A percentile compares a stretch with the other conserved stretches of the same genome.
Conservation (phyloP, 2,113 vertebrate genomes). For the Catagonus wagneri region DNA sequence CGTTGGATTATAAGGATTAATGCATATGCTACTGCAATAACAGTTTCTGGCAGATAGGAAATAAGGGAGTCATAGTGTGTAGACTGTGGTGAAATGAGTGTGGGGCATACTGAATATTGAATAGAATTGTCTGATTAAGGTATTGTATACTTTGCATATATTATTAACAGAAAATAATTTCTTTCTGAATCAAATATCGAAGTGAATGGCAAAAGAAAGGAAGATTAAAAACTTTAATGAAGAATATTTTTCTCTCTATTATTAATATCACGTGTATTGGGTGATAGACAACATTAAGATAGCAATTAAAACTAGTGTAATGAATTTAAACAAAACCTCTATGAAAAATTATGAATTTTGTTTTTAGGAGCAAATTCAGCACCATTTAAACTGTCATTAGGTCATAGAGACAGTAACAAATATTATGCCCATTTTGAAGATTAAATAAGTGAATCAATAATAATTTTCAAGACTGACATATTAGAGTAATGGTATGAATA, state of each 20-base stretch:
- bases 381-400: not conserved
- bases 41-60: not conserved
- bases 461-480: not conserved
- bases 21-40: not conserved
- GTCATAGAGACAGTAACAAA: not conserved
- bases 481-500: not conserved
- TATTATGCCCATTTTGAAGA: not conserved
- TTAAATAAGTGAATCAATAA: not conserved
- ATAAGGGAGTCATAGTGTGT: not conserved
- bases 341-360: not conserved
- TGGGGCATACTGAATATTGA: not conserved
- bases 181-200: slow-evolving; percentile 1
- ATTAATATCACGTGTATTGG: not conserved
- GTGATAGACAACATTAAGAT: not conserved
- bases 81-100: not conserved
- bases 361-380: slow-evolving; percentile 32
- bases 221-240: not conserved
- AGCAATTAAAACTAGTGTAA: slow-evolving; percentile 16
- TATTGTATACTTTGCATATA: not conserved
- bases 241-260: not conserved
- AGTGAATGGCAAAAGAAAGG: not conserved
- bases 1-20: not conserved
- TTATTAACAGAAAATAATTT: not conserved
- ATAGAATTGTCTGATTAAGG: slow-evolving; percentile 1
- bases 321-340: not conserved